Evolutionary conservation across 2,113 vertebrate species (phyloP), one percentile per base, ranked within the genome.

Genomic region (Macrotus californicus): DNA sequence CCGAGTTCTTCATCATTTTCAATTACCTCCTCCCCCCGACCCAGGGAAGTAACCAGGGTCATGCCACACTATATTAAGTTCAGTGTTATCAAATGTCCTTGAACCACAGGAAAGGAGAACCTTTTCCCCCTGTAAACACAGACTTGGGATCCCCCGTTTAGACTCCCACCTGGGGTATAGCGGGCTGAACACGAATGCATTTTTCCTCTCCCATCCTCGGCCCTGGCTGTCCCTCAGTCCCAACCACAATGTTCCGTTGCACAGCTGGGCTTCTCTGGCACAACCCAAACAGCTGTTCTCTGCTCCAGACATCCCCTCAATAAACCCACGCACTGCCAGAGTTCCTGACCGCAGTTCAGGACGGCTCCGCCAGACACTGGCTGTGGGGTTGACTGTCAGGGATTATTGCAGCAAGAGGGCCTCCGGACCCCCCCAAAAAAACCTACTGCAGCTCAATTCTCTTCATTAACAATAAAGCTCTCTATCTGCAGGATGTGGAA

Each of bases 71-170:
- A 9, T 31, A 43, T 22, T n/a, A 52, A 64, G 41, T 56, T 67
- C 54, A 14, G n/a, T 29, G 73, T 86, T 39, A 93, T 26, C 43
- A 69, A 67, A 89, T 6, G 86, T n/a, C 67, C 66, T 72, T 91
- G 31, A 86, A 77, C 59, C n/a, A n/a, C 43, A 43, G 29, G 19
- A 91, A 79, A 77, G 12, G 36, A 76, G 56, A 43, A 56, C 3
- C 24, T 34, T 43, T 56, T 52, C 8, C 41, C 46, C 5, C 18
- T 7, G 2, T 86, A 82, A 43, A 67, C 69, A 16, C 0, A 3
- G 43, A 59, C 59, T 77, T 56, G 26, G 18, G 70, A 64, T 31
- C 64, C 61, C 48, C 81, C 24, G 64, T 59, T 13, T 31, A 59
- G n/a, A 93, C 73, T 15, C 48, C 67, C 59, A 43, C 21, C 13